Conservation (phyloP, 2,113 vertebrate species). For the Eulemur macaco region DNA sequence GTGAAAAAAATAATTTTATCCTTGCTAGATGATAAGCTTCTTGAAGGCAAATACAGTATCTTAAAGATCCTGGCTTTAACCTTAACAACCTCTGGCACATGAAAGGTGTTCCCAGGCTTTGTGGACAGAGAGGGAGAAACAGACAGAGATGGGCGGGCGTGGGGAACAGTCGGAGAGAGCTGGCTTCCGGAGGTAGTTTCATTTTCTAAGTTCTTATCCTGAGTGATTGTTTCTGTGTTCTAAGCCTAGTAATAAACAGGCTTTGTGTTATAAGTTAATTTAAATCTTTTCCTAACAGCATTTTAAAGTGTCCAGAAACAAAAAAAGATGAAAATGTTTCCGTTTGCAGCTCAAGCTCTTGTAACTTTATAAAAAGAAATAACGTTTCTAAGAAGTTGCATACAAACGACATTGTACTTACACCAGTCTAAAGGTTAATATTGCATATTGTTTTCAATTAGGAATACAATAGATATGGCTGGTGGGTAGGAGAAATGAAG, state of each 20-base stretch:
- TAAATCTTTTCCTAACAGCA: slow-evolving; percentile 74
- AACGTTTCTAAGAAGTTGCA: slow-evolving; percentile 83
- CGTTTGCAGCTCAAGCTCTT: slow-evolving; percentile 82
- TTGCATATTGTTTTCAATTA: slow-evolving; percentile 90
- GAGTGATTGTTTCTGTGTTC: slow-evolving; percentile 26
- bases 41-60: slow-evolving; percentile 1
- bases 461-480: slow-evolving; percentile 97
- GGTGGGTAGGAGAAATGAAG: slow-evolving; percentile 98
- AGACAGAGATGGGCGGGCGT: no score
- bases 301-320: slow-evolving; percentile 77
- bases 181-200: neutral
- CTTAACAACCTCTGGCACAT: neutral
- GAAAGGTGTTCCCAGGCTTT: neutral
- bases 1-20: neutral
- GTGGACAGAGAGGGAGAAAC: neutral
- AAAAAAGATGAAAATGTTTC: slow-evolving; percentile 79
- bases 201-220: neutral
- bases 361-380: slow-evolving; percentile 83
- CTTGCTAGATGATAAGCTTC: slow-evolving; percentile 55
- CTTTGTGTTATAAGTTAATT: slow-evolving; percentile 74
- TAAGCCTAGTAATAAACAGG: slow-evolving; percentile 40
- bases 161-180: neutral
- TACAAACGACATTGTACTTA: slow-evolving; percentile 84
- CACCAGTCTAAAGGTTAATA: slow-evolving; percentile 89
- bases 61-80: neutral